Evolutionary conservation across 2,113 vertebrate genomes (phyloP).

Genomic region (Fulica atra): DNA sequence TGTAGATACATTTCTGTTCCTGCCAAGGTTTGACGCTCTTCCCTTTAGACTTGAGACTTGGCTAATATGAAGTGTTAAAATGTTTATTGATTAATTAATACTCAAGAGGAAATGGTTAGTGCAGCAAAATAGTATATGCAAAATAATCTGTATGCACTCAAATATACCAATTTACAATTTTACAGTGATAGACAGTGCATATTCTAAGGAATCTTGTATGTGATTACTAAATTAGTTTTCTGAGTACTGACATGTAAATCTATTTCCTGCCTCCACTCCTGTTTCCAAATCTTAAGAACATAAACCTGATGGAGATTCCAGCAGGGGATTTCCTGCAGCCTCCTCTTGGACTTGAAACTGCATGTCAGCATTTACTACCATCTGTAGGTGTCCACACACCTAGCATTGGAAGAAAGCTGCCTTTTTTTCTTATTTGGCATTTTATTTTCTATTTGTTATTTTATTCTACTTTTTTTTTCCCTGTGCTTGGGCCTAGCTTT

Average conservation of each 20-base stretch:
- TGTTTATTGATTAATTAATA: neutral
- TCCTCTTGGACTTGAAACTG: neutral
- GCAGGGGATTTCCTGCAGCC: neutral
- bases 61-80: neutral
- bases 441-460: neutral
- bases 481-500: neutral
- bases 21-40: neutral
- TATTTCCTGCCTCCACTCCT: neutral
- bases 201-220: neutral
- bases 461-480: neutral
- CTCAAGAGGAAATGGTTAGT: neutral
- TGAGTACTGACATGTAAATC: neutral
- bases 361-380: neutral
- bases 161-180: neutral
- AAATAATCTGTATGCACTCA: neutral
- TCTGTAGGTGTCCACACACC: neutral
- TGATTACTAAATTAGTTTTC: neutral
- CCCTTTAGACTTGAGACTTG: neutral
- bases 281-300: neutral
- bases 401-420: neutral
- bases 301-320: neutral
- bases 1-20: neutral
- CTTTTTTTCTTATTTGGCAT: neutral
- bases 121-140: neutral
- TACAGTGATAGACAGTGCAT: neutral